Base-by-base conservation (phyloP, 1,140 invertebrate species). In the Antheraea pernyi region DNA sequence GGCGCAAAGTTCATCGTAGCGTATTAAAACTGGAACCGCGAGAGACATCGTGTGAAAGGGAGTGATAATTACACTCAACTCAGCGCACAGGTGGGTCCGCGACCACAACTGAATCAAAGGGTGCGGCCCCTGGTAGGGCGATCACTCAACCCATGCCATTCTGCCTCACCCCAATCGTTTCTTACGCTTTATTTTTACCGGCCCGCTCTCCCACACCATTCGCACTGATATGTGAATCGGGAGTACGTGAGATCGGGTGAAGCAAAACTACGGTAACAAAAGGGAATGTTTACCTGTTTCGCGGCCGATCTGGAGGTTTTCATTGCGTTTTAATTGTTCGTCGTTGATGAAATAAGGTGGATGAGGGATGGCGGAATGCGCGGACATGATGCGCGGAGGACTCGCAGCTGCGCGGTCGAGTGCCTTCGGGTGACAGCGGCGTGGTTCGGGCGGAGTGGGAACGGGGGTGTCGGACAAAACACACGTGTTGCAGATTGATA, bases 121-220 rank as follows among this genome's bases (percentile, higher is more conserved):
- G 86, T 80, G 81, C 79, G 80, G 77, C 78, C 81, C 83, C 80
- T 73, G 64, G 72, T 70, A 79, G 84, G 83, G 85, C 84, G 83
- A 77, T 83, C 77, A 80, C 84, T 85, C 82, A 84, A 86, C 88
- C 89, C 89, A 87, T 83, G 87, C 82, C 88, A 86, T 85, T 86
- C 80, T 88, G 84, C 89, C 89, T 89, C 87, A 91, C 89, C 89
- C 89, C 89, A 89, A 71, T 81, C 73, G 79, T 85, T 89, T 85
- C 81, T 86, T 84, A 70, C 86, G 79, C 83, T 89, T 80, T 91
- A 91, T 91, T 91, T 91, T 91, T 91, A 87, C 82, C 84, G 84
- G 81, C 79, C 83, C 80, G 79, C 80, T 67, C 76, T 88, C 89
- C 69, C 89, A 91, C 88, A 88, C 89, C 89, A 89, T 89, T 82